phyloP scores from a whole-genome alignment of 1,140 invertebrate species.

The Brachionus rotundiformis region DNA sequence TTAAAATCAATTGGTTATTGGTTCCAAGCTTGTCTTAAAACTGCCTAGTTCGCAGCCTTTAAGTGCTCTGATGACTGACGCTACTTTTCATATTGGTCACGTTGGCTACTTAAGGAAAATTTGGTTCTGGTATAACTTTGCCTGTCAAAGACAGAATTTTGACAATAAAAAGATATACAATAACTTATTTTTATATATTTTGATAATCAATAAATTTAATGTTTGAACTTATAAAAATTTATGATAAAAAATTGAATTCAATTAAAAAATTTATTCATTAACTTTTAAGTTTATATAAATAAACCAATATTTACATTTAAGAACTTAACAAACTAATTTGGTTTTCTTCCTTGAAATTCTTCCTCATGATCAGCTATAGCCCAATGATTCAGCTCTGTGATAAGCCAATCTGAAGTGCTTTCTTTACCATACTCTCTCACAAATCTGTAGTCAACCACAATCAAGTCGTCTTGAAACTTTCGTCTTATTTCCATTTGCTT shows the following conservation, averaged over 20 bases:
- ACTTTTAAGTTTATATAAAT: slow-evolving; percentile 5
- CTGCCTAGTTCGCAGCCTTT: too few relatives aligned
- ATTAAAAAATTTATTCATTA: background rate
- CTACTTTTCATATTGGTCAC: too few relatives aligned
- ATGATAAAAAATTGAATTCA: background rate
- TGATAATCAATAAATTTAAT: too few relatives aligned
- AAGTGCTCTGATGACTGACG: too few relatives aligned
- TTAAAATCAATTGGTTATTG: too few relatives aligned
- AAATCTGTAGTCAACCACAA: slow-evolving; percentile 51
- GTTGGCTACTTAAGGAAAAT: too few relatives aligned
- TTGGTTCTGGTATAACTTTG: too few relatives aligned
- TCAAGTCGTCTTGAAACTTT: slow-evolving; percentile 42
- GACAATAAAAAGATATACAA: too few relatives aligned
- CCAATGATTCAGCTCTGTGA: slow-evolving; percentile 48
- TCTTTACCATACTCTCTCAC: slow-evolving; percentile 27
- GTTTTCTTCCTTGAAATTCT: slow-evolving; percentile 27
- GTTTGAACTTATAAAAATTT: too few relatives aligned
- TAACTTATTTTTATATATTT: too few relatives aligned
- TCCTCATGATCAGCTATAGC: slow-evolving; percentile 40
- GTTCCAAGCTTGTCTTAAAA: too few relatives aligned
- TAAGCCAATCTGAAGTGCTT: background rate
- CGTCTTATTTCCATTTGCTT: slow-evolving; percentile 30
- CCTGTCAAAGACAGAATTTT: too few relatives aligned
- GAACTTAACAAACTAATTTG: background rate
- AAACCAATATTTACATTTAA: slow-evolving; percentile 6